Evolutionary conservation across 2,888 invertebrate genomes (phyloP).

Genomic region (Danaus chrysippus): DNA sequence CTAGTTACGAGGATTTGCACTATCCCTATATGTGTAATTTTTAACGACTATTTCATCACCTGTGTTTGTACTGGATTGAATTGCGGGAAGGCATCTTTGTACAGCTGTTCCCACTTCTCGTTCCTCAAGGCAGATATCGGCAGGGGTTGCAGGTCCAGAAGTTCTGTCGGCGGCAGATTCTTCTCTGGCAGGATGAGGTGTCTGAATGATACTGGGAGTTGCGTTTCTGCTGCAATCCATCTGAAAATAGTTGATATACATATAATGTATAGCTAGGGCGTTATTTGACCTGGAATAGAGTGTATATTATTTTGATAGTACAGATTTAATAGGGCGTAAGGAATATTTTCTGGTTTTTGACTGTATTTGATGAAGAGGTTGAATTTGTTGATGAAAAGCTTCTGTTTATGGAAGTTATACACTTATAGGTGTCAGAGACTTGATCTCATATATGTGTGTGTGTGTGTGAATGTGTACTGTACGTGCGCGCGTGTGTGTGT

Average conservation of each 20-base stretch:
- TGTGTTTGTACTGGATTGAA: slow-evolving; percentile 99
- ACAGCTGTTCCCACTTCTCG: slow-evolving; percentile 90
- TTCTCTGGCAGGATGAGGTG: slow-evolving; percentile 99
- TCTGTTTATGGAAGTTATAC: no score
- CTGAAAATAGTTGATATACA: slow-evolving; percentile 36
- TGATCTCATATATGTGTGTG: no score
- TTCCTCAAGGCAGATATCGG: slow-evolving; percentile 96
- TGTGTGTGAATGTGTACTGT: no score
- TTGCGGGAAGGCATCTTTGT: slow-evolving; percentile 91
- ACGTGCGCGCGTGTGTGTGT: no score
- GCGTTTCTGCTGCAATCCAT: slow-evolving; percentile 97
- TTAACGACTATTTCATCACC: slow-evolving; percentile 43
- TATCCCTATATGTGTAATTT: not conserved
- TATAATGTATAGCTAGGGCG: no score
- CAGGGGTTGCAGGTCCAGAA: slow-evolving; percentile 97
- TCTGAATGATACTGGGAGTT: slow-evolving; percentile 97
- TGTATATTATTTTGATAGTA: no score
- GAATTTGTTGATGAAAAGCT: no score
- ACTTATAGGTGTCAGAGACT: no score
- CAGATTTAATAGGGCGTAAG: no score
- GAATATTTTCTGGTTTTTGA: no score
- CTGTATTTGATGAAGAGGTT: no score
- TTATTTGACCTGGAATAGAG: no score
- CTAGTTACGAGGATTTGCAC: not conserved
- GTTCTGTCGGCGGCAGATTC: slow-evolving; percentile 97